A percentile compares a stretch with the other conserved stretches of the same genome.
These are phyloP conservation scores for Oreortyx pictus DNA, from an alignment of 2,797 vertebrate genomes.

Conservation along the genomic window DNA sequence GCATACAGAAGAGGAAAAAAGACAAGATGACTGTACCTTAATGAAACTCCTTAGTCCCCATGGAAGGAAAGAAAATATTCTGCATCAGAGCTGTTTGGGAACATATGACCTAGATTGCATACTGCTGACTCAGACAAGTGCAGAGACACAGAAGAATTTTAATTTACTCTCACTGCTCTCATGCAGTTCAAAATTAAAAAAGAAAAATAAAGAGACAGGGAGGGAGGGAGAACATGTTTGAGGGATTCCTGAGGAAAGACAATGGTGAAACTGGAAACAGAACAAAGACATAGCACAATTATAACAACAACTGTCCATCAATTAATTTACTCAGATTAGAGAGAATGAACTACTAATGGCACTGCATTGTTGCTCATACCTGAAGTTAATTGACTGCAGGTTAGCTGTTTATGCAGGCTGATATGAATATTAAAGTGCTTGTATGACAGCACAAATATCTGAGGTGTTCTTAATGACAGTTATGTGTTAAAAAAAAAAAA, in stretches of 20 bases:
- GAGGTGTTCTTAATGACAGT: not conserved
- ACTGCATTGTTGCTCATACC: not conserved
- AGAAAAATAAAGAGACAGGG: not conserved
- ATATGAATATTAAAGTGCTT: not conserved
- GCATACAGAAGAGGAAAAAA: not conserved
- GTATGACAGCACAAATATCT: not conserved
- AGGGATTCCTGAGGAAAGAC: not conserved
- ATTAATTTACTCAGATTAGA: not conserved
- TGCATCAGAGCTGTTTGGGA: not conserved
- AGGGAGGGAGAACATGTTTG: not conserved
- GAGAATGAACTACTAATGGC: conserved; percentile 17
- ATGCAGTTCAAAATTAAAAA: not conserved
- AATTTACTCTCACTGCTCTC: conserved; percentile 9
- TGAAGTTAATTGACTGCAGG: conserved; percentile 21
- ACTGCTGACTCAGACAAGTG: conserved; percentile 58
- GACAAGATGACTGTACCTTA: not conserved
- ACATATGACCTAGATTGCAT: conserved; percentile 36
- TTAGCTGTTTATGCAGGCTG: conserved; percentile 35
- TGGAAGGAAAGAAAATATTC: not conserved
- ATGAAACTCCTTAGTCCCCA: not conserved
- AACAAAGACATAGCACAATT: not conserved
- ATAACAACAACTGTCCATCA: not conserved
- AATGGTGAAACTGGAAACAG: not conserved
- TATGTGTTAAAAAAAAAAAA: not conserved
- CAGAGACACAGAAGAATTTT: conserved; percentile 31